A percentile compares a stretch with the other conserved stretches of the same genome.
Conservation (phyloP, 2,888 invertebrate genomes). For the Clepsis dumicolana region DNA sequence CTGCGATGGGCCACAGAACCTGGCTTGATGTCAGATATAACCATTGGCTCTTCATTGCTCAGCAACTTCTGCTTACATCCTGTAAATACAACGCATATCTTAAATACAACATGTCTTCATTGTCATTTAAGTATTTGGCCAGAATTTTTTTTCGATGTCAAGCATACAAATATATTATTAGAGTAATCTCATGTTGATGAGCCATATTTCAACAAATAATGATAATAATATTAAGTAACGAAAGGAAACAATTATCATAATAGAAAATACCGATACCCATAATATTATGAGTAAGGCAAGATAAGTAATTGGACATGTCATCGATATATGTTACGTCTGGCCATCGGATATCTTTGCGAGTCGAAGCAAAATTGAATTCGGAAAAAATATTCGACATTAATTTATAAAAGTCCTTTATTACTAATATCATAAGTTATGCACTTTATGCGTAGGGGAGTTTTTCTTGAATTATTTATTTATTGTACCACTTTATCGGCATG, state of each 20-base stretch:
- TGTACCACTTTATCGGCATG: no score
- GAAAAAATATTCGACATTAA: neutral
- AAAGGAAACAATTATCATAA: neutral
- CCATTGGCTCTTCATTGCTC: constrained; percentile 90
- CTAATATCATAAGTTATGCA: no score
- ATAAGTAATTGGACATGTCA: constrained; percentile 26
- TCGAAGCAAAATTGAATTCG: neutral
- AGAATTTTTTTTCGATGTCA: neutral
- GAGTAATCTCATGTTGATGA: neutral
- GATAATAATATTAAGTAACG: neutral
- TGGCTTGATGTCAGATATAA: constrained; percentile 95
- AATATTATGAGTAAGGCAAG: neutral
- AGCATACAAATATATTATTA: no score
- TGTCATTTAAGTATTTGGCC: neutral
- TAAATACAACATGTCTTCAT: neutral
- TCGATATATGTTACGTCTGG: constrained; percentile 13
- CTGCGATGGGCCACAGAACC: constrained; percentile 96
- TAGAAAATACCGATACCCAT: neutral
- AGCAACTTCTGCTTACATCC: constrained; percentile 80
- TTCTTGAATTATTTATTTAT: no score
- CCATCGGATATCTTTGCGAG: neutral
- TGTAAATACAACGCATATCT: constrained; percentile 46
- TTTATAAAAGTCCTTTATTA: neutral
- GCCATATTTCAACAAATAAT: neutral
- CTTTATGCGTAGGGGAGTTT: no score